Percentiles rank a stretch among this genome's conserved stretches.
Evolutionary conservation across 37 sponge, comb jelly and placozoan species (phyloP).

Genomic region (Crambe crambe): DNA sequence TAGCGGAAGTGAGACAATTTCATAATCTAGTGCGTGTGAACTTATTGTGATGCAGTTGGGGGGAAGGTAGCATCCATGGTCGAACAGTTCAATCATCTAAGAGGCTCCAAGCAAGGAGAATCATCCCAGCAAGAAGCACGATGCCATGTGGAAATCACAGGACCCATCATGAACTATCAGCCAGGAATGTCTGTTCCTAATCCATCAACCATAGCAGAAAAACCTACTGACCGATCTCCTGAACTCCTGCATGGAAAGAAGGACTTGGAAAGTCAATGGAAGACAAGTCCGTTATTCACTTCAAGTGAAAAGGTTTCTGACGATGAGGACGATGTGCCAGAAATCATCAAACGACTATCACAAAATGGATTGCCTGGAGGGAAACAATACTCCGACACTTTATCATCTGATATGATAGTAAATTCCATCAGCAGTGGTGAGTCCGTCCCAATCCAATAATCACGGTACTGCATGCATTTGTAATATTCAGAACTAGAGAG

Average conservation of each 20-base stretch:
- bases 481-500: slow-evolving; percentile 40
- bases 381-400: slow-evolving; percentile 14
- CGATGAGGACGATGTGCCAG: slow-evolving; percentile 15
- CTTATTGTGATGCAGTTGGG: background rate
- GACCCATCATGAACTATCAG: slow-evolving; percentile 1
- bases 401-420: slow-evolving; percentile 43
- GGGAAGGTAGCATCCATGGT: slow-evolving; percentile 15
- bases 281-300: slow-evolving; percentile 8
- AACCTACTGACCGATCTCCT: too few relatives aligned
- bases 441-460: too few relatives aligned
- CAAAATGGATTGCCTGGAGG: background rate
- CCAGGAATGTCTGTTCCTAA: background rate
- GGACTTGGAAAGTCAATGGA: background rate
- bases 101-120: background rate
- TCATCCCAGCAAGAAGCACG: too few relatives aligned
- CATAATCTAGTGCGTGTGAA: background rate
- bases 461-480: too few relatives aligned
- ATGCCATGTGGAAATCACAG: slow-evolving; percentile 3
- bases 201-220: background rate
- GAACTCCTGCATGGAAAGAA: background rate
- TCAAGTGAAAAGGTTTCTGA: background rate
- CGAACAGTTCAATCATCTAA: background rate
- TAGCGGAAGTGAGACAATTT: background rate
- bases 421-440: slow-evolving; percentile 46
- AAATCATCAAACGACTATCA: slow-evolving; percentile 2